Conservation (phyloP, 2,113 vertebrate genomes). For the Oncorhynchus clarkii region DNA sequence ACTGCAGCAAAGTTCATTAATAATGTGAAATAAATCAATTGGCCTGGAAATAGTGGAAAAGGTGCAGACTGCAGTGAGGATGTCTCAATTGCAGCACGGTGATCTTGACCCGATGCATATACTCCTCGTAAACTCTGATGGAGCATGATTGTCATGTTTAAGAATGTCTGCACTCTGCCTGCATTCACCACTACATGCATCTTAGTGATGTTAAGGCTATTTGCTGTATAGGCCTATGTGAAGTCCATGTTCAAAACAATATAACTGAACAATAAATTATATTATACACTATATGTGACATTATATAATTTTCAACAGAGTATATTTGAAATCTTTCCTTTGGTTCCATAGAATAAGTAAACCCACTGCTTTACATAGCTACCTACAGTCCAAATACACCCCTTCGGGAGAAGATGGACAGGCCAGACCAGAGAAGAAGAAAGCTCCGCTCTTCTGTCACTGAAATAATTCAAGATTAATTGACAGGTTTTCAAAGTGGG, state of each 20-base stretch:
- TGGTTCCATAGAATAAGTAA: not conserved
- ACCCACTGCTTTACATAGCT: not conserved
- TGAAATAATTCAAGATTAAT: conserved; percentile 1
- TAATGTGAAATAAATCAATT: conserved; percentile 98
- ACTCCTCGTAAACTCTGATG: not conserved
- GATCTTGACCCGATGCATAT: not conserved
- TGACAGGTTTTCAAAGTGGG: not conserved
- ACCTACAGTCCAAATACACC: not conserved
- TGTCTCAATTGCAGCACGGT: conserved; percentile 5
- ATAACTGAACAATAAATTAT: not conserved
- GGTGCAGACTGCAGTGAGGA: conserved; percentile 56
- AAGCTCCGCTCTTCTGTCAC: not conserved
- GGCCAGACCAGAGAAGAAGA: not conserved
- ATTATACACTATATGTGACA: not conserved
- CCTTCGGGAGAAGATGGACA: not conserved
- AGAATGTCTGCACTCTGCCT: not conserved
- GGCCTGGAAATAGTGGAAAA: conserved; percentile 81
- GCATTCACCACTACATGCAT: not conserved
- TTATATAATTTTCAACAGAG: not conserved
- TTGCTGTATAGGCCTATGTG: not conserved
- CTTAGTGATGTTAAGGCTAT: not conserved
- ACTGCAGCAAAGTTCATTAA: conserved; percentile 99
- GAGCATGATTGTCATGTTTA: not conserved
- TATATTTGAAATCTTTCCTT: not conserved
- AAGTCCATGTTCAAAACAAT: not conserved